Evolutionary conservation across 2,888 invertebrate species (phyloP).

Genomic region (Trisateles emortualis): DNA sequence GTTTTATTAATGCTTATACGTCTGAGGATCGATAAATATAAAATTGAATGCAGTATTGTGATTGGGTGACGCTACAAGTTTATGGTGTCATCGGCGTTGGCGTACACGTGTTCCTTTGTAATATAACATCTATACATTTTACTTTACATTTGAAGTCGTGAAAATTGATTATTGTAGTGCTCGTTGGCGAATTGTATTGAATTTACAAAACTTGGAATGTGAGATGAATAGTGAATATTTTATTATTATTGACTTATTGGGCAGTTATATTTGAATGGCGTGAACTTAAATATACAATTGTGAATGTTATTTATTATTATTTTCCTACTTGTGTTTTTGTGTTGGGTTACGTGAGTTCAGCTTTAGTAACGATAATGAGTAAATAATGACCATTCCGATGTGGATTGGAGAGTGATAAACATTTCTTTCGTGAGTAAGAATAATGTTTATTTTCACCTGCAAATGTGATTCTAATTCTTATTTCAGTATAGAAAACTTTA

Average conservation of each 20-base stretch:
- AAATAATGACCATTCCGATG: conserved; percentile 49
- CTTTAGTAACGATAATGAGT: conserved; percentile 49
- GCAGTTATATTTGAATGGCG: conserved; percentile 11
- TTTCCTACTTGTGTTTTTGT: conserved; percentile 35
- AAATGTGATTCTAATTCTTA: conserved; percentile 47
- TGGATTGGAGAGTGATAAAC: conserved; percentile 43
- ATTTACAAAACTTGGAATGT: not conserved
- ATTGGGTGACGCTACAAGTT: conserved; percentile 17
- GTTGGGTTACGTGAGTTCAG: conserved; percentile 36
- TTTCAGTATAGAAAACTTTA: conserved; percentile 33
- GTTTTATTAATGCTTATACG: conserved; percentile 62
- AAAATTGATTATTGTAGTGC: conserved; percentile 10
- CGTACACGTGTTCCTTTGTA: conserved; percentile 9
- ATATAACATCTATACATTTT: conserved; percentile 1
- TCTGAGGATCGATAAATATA: conserved; percentile 38
- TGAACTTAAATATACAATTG: conserved; percentile 12
- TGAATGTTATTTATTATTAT: conserved; percentile 34
- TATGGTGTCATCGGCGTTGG: not conserved
- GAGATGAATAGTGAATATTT: not conserved
- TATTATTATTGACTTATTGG: not conserved
- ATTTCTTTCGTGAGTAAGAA: conserved; percentile 47
- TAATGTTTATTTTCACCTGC: conserved; percentile 44
- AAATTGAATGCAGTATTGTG: conserved; percentile 29
- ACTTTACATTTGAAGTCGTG: conserved; percentile 1
- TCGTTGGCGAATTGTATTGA: not conserved